These are phyloP conservation scores for Halcyon badia DNA, from an alignment of 2,797 vertebrate genomes.

Conservation along the genomic window DNA sequence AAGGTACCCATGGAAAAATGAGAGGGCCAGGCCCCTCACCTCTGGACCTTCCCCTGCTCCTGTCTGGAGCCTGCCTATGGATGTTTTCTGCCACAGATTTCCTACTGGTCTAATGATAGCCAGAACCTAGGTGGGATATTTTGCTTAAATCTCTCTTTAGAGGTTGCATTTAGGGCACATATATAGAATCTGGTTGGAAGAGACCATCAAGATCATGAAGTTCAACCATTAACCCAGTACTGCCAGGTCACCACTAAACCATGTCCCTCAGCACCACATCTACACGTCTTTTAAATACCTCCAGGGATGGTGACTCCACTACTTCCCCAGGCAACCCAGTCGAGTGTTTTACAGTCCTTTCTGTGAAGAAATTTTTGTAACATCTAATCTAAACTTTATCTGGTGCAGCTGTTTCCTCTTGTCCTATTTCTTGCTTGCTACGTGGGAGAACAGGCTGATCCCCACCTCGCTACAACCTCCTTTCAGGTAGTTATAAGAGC, in stretches of 20 bases:
- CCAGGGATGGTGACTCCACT: not conserved
- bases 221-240: not conserved
- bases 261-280: not conserved
- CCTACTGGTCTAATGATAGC: not conserved
- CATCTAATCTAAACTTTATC: not conserved
- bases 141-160: not conserved
- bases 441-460: not conserved
- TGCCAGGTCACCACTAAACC: not conserved
- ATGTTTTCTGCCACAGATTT: not conserved
- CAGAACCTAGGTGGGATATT: not conserved
- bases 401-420: not conserved
- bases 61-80: not conserved
- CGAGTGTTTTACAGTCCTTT: not conserved
- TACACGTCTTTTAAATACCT: not conserved
- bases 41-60: not conserved
- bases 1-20: rapidly evolving
- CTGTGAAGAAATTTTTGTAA: not conserved
- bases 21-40: not conserved
- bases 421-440: not conserved
- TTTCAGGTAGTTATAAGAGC: not conserved
- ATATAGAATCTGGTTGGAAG: not conserved
- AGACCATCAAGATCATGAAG: not conserved
- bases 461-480: not conserved
- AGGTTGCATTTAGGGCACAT: not conserved
- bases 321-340: not conserved